These are phyloP conservation scores for Drosophila triauraria DNA, from an alignment of 1,140 invertebrate species.

Conservation along the genomic window DNA sequence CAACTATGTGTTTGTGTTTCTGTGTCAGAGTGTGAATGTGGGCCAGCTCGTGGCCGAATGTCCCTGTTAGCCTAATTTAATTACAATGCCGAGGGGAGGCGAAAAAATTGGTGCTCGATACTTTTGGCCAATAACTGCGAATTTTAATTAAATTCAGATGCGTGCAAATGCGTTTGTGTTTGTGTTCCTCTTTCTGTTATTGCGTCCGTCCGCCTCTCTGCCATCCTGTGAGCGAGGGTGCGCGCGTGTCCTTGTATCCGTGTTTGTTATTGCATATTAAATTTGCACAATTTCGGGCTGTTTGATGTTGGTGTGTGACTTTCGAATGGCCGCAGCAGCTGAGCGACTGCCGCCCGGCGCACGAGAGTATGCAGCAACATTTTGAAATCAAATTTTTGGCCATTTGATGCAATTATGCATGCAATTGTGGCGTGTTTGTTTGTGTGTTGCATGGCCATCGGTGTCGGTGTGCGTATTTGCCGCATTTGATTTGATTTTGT, in stretches of 20 bases:
- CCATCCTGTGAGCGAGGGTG: constrained; percentile 15
- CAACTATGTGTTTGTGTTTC: background rate
- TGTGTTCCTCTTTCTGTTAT: constrained; percentile 15
- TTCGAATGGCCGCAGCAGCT: constrained; percentile 57
- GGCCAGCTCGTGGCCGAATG: constrained; percentile 19
- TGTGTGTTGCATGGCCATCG: constrained; percentile 16
- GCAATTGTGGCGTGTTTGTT: constrained; percentile 66
- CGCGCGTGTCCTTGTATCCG: constrained; percentile 6
- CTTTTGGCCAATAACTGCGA: constrained; percentile 75
- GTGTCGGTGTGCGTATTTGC: constrained; percentile 45
- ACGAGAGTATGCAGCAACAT: constrained; percentile 66
- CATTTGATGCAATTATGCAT: constrained; percentile 82
- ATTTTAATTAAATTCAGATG: constrained; percentile 82
- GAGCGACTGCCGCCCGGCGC: constrained; percentile 13
- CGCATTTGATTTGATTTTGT: constrained; percentile 53
- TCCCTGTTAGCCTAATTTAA: constrained; percentile 73
- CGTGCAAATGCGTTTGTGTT: constrained; percentile 44
- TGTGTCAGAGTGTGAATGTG: constrained; percentile 4
- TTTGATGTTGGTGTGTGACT: constrained; percentile 77
- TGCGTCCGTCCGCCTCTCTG: constrained; percentile 9
- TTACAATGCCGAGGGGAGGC: constrained; percentile 50
- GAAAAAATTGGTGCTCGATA: constrained; percentile 52
- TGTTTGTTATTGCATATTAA: constrained; percentile 72
- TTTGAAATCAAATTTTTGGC: constrained; percentile 76
- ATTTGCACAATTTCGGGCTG: constrained; percentile 66